Evolutionary conservation across 1,140 invertebrate species (phyloP), one percentile per base, ranked within the genome.

Genomic region (Uloborus diversus): DNA sequence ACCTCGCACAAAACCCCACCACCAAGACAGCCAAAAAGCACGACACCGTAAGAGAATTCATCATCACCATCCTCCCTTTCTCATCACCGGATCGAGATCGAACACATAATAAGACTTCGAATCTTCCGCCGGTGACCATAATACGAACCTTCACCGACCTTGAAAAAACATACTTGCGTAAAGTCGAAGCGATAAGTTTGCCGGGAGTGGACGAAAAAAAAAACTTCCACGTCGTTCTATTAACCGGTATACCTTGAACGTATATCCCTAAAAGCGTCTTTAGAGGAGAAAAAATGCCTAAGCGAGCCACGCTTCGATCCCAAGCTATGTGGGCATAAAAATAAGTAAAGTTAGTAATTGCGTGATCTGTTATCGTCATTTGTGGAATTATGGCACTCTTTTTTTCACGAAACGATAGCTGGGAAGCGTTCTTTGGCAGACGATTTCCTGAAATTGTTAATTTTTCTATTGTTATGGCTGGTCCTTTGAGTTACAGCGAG

Each of bases 201-300:
- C 28, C 30, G 20, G 7, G 28, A 5, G 23, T 30, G 61, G 61
- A 13, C n/a, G 9, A 27, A 14, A 64, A 35, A 14, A 32, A 23
- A 14, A 27, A n/a, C 28, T 23, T 56, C 66, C 20, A 9, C 42
- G 51, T 56, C 28, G 14, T 13, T 3, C 13, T 69, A 23, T 51
- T 35, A 69, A 69, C 66, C 49, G 27, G 66, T 69, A 69, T 30
- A 25, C 66, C 66, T 69, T 69, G 66, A 69, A 69, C 66, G 47
- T n/a, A 28, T 17, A 25, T 51, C 14, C 17, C 11, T 49, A 49
- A 27, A 7, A 17, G n/a, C 32, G 7, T 20, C 9, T 11, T 30
- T 28, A 2, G 17, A 20, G 51, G 64, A 42, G 51, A 66, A 66
- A 66, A 25, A 66, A 66, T 66, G 9, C 37, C 17, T 42, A 13